Percentiles rank a stretch among this genome's conserved stretches.
Evolutionary conservation across 2,797 vertebrate species (phyloP).

Genomic region (Nannoperca obscura): DNA sequence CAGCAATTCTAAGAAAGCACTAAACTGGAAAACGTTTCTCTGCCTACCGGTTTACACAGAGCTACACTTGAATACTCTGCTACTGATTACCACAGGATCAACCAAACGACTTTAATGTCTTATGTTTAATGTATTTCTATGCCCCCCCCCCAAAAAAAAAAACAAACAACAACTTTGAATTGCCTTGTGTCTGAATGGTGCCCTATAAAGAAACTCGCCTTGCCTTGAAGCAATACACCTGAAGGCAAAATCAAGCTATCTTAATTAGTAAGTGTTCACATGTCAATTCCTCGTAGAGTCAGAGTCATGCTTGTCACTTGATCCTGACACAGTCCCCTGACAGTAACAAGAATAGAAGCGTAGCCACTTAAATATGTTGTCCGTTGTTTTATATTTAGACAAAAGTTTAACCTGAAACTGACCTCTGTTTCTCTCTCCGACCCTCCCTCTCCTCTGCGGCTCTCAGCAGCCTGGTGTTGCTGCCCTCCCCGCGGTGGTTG

Average conservation of each 20-base stretch:
- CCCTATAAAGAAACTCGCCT: too few relatives aligned
- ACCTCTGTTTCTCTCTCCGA: constrained; percentile 5
- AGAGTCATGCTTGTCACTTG: constrained; percentile 31
- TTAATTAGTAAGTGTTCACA: background rate
- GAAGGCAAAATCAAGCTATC: background rate
- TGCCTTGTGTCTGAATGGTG: too few relatives aligned
- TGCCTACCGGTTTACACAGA: background rate
- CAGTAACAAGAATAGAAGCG: constrained; percentile 4
- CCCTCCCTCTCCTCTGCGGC: constrained; percentile 11
- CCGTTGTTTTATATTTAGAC: constrained; percentile 37
- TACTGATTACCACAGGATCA: background rate
- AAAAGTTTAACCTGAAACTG: constrained; percentile 17
- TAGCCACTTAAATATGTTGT: background rate
- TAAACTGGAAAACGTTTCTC: background rate
- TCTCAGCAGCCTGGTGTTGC: constrained; percentile 21
- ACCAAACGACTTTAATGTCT: too few relatives aligned
- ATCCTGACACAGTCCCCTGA: constrained; percentile 13
- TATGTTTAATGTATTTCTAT: too few relatives aligned
- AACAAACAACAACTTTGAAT: too few relatives aligned
- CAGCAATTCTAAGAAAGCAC: background rate
- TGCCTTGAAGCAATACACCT: background rate
- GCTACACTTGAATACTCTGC: background rate
- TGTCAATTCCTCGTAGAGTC: constrained; percentile 11
- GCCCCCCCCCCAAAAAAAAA: too few relatives aligned
- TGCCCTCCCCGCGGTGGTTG: constrained; percentile 38